Percentiles rank a stretch among this genome's conserved stretches.
Evolutionary conservation across 2,888 invertebrate genomes (phyloP).

Genomic region (Drosophila paranaensis): DNA sequence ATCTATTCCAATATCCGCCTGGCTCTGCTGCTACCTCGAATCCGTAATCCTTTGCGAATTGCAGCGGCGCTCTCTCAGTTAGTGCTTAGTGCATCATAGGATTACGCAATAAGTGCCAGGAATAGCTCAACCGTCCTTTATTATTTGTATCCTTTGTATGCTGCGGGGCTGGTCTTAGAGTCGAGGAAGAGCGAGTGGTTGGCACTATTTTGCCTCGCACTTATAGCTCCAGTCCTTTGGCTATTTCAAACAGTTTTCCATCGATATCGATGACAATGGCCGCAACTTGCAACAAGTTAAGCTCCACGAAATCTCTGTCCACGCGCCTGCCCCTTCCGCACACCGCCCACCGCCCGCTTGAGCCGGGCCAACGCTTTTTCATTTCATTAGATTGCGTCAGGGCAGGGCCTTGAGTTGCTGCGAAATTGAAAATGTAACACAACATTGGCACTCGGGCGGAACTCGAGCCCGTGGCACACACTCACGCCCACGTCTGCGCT

Average conservation of each 20-base stretch:
- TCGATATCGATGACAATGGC: neutral
- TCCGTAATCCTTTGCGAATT: too few relatives aligned
- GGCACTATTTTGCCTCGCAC: too few relatives aligned
- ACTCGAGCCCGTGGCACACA: neutral
- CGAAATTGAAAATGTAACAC: slow-evolving; percentile 58
- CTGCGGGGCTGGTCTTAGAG: too few relatives aligned
- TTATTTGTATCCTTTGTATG: too few relatives aligned
- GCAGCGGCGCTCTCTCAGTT: too few relatives aligned
- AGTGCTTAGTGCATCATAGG: too few relatives aligned
- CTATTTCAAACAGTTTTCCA: neutral
- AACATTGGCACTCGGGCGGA: slow-evolving; percentile 41
- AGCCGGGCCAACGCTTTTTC: slow-evolving; percentile 37
- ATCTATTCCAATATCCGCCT: too few relatives aligned
- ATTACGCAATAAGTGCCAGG: too few relatives aligned
- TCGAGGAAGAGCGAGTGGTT: too few relatives aligned
- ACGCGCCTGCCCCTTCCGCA: neutral
- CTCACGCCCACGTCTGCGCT: slow-evolving; percentile 15
- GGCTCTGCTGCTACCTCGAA: too few relatives aligned
- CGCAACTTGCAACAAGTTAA: slow-evolving; percentile 43
- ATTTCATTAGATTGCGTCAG: slow-evolving; percentile 54
- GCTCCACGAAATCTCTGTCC: slow-evolving; percentile 4
- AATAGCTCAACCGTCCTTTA: too few relatives aligned
- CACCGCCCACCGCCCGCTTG: neutral
- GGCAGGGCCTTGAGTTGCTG: slow-evolving; percentile 53
- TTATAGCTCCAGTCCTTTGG: neutral